Conservation (phyloP, 2,888 invertebrate species). For the Itoplectis maculator region DNA sequence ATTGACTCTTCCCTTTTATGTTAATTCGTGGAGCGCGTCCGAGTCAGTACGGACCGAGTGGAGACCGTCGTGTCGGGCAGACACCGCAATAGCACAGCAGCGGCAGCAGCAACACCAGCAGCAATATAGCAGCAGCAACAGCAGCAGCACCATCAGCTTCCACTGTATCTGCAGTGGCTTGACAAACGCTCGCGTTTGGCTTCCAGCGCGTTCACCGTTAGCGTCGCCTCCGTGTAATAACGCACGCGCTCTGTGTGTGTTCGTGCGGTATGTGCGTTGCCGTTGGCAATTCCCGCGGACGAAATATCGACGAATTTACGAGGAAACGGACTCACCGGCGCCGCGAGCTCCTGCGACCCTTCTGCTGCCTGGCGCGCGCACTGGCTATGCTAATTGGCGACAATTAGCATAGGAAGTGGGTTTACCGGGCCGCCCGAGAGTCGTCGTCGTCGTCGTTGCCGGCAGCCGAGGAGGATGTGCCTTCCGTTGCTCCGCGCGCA, state of each 20-base stretch:
- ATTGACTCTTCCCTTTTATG: conserved; percentile 83
- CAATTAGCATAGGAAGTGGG: conserved; percentile 83
- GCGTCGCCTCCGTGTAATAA: conserved; percentile 13
- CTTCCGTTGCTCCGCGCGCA: neutral
- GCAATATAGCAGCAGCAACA: neutral
- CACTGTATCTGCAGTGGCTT: conserved; percentile 19
- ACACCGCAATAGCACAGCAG: neutral
- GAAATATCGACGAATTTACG: conserved; percentile 83
- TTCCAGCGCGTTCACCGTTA: conserved; percentile 44
- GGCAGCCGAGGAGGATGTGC: conserved; percentile 53
- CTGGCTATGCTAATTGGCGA: conserved; percentile 82
- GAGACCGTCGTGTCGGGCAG: conserved; percentile 25
- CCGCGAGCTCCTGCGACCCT: conserved; percentile 69
- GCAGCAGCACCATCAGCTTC: neutral
- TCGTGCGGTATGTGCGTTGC: conserved; percentile 41
- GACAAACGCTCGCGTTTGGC: conserved; percentile 53
- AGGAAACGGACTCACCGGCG: conserved; percentile 80
- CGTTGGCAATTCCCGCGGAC: conserved; percentile 63
- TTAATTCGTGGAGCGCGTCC: conserved; percentile 73
- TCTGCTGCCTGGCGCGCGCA: conserved; percentile 73
- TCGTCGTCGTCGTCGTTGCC: conserved; percentile 20
- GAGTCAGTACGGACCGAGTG: conserved; percentile 47
- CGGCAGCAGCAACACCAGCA: too few species aligned
- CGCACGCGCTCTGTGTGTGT: neutral
- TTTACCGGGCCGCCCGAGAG: conserved; percentile 59